These are phyloP conservation scores for Chlorodrepanis virens DNA, from an alignment of 2,113 vertebrate genomes.

Conservation along the genomic window DNA sequence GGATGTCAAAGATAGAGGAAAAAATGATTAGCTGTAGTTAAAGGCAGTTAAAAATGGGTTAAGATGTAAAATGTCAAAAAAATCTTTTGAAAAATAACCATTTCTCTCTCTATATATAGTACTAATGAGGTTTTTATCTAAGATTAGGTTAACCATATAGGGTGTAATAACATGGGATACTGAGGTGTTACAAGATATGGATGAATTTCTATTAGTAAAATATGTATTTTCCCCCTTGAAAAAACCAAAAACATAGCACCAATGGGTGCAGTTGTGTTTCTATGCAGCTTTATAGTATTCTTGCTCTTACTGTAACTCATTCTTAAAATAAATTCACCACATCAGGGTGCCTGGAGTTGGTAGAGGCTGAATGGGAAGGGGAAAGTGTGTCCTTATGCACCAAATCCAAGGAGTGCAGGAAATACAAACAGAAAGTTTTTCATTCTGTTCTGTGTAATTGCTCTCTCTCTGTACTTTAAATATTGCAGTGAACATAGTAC, in stretches of 20 bases:
- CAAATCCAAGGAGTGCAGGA: neutral
- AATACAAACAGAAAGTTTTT: neutral
- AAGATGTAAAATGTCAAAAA: neutral
- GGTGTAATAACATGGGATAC: neutral
- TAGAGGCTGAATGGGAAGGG: neutral
- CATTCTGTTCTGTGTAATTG: neutral
- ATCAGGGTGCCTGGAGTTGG: neutral
- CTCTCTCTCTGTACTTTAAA: neutral
- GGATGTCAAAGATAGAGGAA: neutral
- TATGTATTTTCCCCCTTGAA: neutral
- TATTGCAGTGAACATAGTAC: neutral
- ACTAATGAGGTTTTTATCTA: neutral
- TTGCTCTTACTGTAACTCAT: neutral
- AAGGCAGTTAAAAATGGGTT: neutral
- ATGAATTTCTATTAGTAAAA: neutral
- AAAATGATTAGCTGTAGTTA: neutral
- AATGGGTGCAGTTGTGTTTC: neutral
- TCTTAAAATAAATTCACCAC: neutral
- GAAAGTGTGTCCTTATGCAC: neutral
- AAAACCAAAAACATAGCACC: neutral
- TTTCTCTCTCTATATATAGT: neutral
- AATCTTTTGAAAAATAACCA: neutral
- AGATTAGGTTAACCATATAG: neutral
- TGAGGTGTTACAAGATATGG: neutral
- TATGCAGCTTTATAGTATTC: neutral